A percentile compares a stretch with the other conserved stretches of the same genome.
phyloP scores from a whole-genome alignment of 2,888 invertebrate species.

The Thera obeliscata region DNA sequence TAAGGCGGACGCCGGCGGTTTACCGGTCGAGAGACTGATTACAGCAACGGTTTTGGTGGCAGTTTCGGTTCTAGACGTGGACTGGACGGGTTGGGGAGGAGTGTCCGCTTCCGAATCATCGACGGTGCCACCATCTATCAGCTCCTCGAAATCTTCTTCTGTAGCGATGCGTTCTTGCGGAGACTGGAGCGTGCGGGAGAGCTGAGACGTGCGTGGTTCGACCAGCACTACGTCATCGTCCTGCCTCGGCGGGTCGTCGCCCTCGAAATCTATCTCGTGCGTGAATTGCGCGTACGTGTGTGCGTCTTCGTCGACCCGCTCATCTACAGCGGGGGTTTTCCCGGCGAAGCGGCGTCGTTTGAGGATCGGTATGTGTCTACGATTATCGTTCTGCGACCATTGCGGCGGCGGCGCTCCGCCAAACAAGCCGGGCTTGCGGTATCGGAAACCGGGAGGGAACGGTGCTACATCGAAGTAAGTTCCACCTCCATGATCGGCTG shows the following conservation, averaged over 20 bases:
- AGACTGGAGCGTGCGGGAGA: conserved; percentile 76
- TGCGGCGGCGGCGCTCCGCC: conserved; percentile 87
- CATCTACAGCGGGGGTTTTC: conserved; percentile 55
- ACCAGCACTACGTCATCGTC: conserved; percentile 86
- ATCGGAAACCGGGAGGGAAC: conserved; percentile 84
- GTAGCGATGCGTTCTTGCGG: conserved; percentile 87
- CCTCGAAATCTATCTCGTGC: conserved; percentile 26
- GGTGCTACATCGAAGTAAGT: conserved; percentile 74
- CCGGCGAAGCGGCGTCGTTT: conserved; percentile 78
- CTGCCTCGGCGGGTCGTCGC: conserved; percentile 20
- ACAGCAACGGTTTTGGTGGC: conserved; percentile 83
- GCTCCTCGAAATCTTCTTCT: conserved; percentile 87
- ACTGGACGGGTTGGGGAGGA: conserved; percentile 53
- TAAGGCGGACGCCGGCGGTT: conserved; percentile 66
- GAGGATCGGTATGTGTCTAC: conserved; percentile 77
- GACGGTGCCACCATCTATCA: conserved; percentile 86
- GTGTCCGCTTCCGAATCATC: conserved; percentile 70
- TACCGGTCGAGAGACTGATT: conserved; percentile 77
- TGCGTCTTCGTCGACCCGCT: conserved; percentile 50
- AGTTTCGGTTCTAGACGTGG: conserved; percentile 79
- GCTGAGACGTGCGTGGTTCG: conserved; percentile 59
- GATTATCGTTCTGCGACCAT: conserved; percentile 79
- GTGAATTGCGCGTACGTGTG: conserved; percentile 30
- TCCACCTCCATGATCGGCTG: conserved; percentile 30
- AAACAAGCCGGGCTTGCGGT: conserved; percentile 85